A percentile compares a stretch with the other conserved stretches of the same genome.
phyloP scores from a whole-genome alignment of 2,113 vertebrate species.

The Thymallus thymallus region DNA sequence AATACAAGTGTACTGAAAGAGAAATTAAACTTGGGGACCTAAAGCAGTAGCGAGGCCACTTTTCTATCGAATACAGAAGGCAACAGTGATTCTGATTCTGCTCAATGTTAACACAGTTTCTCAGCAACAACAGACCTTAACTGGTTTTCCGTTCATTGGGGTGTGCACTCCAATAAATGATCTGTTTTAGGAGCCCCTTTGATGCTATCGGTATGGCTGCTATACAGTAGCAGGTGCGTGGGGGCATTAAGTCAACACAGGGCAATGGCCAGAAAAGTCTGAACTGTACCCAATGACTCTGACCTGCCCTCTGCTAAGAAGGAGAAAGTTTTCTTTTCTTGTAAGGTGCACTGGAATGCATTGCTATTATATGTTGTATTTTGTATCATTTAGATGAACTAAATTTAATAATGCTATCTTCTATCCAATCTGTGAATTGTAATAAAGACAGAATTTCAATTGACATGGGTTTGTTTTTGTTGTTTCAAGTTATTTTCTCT shows the following conservation, averaged over 20 bases:
- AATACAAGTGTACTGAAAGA: no score
- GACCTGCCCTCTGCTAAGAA: constrained; percentile 4
- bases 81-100: neutral
- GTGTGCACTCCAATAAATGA: neutral
- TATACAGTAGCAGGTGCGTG: constrained; percentile 4
- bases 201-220: neutral
- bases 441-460: constrained; percentile 66
- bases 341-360: constrained; percentile 67
- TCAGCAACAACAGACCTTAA: neutral
- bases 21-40: no score
- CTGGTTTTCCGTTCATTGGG: neutral
- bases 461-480: neutral
- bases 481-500: neutral
- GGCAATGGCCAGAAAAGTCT: neutral
- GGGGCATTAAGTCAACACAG: neutral
- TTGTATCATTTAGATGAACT: constrained; percentile 72
- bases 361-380: constrained; percentile 63
- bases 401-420: constrained; percentile 67
- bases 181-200: neutral
- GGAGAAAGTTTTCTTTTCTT: constrained; percentile 14
- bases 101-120: neutral
- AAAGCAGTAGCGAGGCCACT: neutral
- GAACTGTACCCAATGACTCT: neutral
- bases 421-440: constrained; percentile 68
- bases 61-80: neutral